Conservation (phyloP, 2,888 invertebrate genomes). For the Meandrusa payeni region DNA sequence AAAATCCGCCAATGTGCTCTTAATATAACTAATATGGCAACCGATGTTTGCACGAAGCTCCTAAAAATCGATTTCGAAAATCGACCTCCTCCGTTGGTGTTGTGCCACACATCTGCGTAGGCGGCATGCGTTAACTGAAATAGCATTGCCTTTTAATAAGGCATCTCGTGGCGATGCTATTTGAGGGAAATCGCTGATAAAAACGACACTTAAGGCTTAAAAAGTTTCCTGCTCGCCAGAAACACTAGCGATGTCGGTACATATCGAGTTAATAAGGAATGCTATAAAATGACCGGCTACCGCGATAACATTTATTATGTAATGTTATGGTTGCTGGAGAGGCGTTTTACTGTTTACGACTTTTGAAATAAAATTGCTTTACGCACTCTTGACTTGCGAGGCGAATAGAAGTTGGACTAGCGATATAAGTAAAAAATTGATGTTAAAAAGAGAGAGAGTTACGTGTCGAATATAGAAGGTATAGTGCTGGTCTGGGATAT, state of each 20-base stretch:
- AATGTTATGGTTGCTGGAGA: conserved; percentile 3
- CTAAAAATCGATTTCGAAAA: conserved; percentile 16
- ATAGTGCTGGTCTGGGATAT: no score
- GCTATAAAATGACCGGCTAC: conserved; percentile 14
- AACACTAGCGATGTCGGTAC: conserved; percentile 13
- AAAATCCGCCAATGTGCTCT: no score
- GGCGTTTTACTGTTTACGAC: conserved; percentile 1
- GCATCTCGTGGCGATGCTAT: background rate
- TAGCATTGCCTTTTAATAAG: conserved; percentile 12
- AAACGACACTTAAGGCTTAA: conserved; percentile 9
- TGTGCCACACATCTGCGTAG: conserved; percentile 1
- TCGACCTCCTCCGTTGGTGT: background rate
- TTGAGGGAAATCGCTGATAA: conserved; percentile 12
- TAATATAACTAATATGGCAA: no score
- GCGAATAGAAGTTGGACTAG: no score
- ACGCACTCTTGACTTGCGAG: no score
- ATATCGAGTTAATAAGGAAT: conserved; percentile 19
- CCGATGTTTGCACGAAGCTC: background rate
- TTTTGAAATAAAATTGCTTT: no score
- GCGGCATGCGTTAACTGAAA: conserved; percentile 10
- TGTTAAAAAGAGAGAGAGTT: no score
- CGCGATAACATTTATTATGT: conserved; percentile 14
- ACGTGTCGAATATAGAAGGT: no score
- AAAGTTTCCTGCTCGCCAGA: conserved; percentile 14
- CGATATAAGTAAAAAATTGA: no score